phyloP scores from a whole-genome alignment of 2,113 vertebrate genomes.

The Phoxinus phoxinus region DNA sequence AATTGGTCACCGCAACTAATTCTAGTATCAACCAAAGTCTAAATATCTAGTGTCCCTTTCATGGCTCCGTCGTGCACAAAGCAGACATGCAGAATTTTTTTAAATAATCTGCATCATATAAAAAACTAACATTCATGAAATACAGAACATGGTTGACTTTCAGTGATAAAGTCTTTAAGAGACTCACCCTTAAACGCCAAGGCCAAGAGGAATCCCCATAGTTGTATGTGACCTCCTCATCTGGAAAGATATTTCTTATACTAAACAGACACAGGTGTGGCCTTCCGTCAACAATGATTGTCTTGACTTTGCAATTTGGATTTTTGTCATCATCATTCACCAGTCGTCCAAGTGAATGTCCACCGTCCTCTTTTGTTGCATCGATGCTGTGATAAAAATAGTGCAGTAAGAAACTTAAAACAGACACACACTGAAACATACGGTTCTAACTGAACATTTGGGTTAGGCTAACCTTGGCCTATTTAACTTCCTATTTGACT shows the following conservation, averaged over 20 bases:
- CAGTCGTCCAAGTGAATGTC: not conserved
- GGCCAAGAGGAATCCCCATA: not conserved
- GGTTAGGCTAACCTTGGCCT: no score
- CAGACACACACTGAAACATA: no score
- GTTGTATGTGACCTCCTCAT: not conserved
- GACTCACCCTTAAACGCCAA: not conserved
- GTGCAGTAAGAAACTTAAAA: not conserved
- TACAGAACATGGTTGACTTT: no score
- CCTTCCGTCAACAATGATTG: not conserved
- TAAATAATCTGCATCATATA: no score
- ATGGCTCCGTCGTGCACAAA: not conserved
- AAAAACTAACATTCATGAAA: no score
- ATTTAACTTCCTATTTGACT: no score
- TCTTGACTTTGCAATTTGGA: slow-evolving; percentile 1
- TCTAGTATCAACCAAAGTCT: not conserved
- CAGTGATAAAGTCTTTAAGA: no score
- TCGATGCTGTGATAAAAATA: not conserved
- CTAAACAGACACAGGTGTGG: not conserved
- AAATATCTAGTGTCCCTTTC: not conserved
- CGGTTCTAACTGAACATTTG: not conserved
- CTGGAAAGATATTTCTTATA: not conserved
- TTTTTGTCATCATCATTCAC: not conserved
- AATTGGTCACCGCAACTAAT: not conserved
- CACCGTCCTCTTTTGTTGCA: not conserved
- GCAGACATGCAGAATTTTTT: no score